Conservation (phyloP, 2,113 vertebrate species). For the Xenopus borealis region DNA sequence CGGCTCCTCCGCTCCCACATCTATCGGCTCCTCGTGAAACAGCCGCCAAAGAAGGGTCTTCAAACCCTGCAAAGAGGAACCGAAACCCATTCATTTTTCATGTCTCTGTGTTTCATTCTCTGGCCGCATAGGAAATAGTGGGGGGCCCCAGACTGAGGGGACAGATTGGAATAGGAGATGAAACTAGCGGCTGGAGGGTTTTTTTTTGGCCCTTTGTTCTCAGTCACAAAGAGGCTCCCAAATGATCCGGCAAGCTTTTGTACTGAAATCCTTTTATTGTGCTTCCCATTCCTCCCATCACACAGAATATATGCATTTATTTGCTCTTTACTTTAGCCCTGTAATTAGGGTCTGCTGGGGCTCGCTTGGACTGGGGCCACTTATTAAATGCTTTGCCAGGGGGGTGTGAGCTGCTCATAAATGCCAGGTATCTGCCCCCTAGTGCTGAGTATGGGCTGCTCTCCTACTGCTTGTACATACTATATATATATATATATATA, state of each 20-base stretch:
- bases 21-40: too few species aligned
- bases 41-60: not conserved
- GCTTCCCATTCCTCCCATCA: constrained; percentile 2
- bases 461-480: too few species aligned
- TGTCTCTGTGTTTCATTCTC: not conserved
- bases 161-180: constrained; percentile 29
- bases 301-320: constrained; percentile 1
- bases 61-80: not conserved
- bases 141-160: not conserved
- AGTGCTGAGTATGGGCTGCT: too few species aligned
- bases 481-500: too few species aligned
- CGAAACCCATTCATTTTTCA: not conserved
- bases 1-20: too few species aligned
- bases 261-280: constrained; percentile 19
- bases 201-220: constrained; percentile 11
- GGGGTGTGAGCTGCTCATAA: constrained; percentile 5
- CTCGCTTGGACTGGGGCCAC: not conserved
- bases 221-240: constrained; percentile 11
- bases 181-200: not conserved
- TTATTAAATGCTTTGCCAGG: not conserved
- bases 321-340: constrained; percentile 3
- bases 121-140: not conserved
- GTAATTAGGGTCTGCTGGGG: not conserved
- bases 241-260: constrained; percentile 16
- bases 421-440: not conserved